These are phyloP conservation scores for Pristionchus pacificus DNA, from an alignment of 1,140 invertebrate genomes.

Conservation along the genomic window DNA sequence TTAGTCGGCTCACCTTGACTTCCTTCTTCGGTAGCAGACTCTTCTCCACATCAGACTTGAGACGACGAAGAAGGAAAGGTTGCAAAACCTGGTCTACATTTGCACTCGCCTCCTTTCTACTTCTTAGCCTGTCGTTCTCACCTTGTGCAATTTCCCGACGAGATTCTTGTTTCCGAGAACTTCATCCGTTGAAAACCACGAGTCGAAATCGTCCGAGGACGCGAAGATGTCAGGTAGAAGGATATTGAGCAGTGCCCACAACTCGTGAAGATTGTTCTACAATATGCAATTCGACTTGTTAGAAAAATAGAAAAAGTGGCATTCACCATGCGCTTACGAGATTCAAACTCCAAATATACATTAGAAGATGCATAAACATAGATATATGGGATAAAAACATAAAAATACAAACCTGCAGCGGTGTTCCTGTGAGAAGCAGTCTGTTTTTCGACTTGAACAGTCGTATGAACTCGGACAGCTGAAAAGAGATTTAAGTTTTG, in stretches of 20 bases:
- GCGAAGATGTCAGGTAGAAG: constrained; percentile 96
- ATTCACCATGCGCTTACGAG: too few species aligned
- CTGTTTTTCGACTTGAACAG: constrained; percentile 98
- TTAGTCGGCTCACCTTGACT: constrained; percentile 76
- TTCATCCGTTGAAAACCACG: constrained; percentile 95
- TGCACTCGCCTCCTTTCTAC: too few species aligned
- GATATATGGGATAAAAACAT: too few species aligned
- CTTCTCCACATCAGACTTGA: constrained; percentile 98
- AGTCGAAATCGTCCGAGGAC: constrained; percentile 92
- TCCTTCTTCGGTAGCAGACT: constrained; percentile 93
- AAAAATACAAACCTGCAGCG: constrained; percentile 65
- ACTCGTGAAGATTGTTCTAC: constrained; percentile 85
- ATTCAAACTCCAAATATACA: too few species aligned
- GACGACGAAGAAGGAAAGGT: constrained; percentile 87
- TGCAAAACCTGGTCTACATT: constrained; percentile 70
- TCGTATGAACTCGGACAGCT: constrained; percentile 87
- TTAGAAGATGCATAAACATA: too few species aligned
- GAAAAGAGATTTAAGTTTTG: constrained; percentile 15
- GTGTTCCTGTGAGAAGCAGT: constrained; percentile 86
- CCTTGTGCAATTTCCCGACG: constrained; percentile 86
- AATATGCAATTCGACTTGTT: too few species aligned
- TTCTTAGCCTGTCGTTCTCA: too few species aligned
- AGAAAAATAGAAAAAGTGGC: too few species aligned
- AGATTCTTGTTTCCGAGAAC: constrained; percentile 83
- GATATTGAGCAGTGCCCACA: constrained; percentile 99